Conservation (phyloP, 2,113 vertebrate genomes). For the Lampris megalopsis region DNA sequence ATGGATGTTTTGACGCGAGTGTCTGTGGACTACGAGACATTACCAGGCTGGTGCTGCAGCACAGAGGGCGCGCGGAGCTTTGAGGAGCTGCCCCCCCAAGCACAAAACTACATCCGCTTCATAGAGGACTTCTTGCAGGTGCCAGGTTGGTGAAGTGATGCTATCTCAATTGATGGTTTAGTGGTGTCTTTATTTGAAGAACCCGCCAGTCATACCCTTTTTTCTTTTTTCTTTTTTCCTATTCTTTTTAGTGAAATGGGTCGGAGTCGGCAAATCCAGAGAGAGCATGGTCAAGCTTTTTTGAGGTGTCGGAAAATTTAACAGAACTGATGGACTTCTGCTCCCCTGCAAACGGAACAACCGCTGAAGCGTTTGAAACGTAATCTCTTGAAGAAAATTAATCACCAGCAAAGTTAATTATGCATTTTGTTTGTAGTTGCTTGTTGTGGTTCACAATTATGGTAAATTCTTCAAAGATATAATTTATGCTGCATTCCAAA, state of each 20-base stretch:
- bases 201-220: not conserved
- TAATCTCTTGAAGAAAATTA: slow-evolving; percentile 34
- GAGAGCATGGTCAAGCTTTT: slow-evolving; percentile 85
- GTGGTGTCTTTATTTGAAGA: too few species aligned
- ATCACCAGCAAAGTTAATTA: slow-evolving; percentile 63
- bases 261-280: slow-evolving; percentile 84
- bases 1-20: slow-evolving; percentile 84
- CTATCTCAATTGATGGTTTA: slow-evolving; percentile 11
- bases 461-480: slow-evolving; percentile 14
- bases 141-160: slow-evolving; percentile 75
- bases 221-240: not conserved
- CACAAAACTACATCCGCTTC: slow-evolving; percentile 81
- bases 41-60: slow-evolving; percentile 83
- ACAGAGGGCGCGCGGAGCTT: slow-evolving; percentile 80
- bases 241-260: slow-evolving; percentile 84
- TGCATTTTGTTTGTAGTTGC: slow-evolving; percentile 22
- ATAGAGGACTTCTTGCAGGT: slow-evolving; percentile 83
- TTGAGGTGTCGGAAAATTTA: slow-evolving; percentile 48
- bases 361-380: slow-evolving; percentile 40
- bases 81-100: slow-evolving; percentile 77
- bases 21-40: slow-evolving; percentile 78
- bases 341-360: slow-evolving; percentile 1
- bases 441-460: slow-evolving; percentile 48
- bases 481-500: slow-evolving; percentile 63
- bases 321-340: not conserved